Evolutionary conservation across 2,888 invertebrate species (phyloP).

Genomic region (Chromoteleia sp.): DNA sequence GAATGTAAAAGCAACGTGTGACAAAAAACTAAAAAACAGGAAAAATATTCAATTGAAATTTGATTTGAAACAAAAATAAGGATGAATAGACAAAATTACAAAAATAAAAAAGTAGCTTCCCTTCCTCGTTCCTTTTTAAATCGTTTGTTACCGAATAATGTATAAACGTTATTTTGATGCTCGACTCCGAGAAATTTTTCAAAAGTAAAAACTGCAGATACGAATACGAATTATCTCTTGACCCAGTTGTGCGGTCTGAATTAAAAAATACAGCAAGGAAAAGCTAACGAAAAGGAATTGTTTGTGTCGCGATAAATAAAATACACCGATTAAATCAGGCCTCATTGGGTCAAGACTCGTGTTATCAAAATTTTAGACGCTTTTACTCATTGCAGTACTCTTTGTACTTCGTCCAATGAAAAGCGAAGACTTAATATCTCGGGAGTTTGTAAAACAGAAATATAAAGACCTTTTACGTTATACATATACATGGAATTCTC

Average conservation of each 20-base stretch:
- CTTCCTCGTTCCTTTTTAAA: constrained; percentile 5
- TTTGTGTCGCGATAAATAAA: constrained; percentile 31
- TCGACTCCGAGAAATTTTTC: constrained; percentile 15
- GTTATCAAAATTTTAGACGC: constrained; percentile 12
- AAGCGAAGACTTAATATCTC: neutral
- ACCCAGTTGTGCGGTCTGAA: constrained; percentile 21
- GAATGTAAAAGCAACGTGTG: constrained; percentile 65
- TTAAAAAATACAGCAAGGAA: constrained; percentile 2
- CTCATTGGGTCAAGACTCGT: constrained; percentile 29
- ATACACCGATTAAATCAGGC: constrained; percentile 27
- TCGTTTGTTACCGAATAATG: constrained; percentile 10
- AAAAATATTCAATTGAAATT: constrained; percentile 24
- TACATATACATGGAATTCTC: no score
- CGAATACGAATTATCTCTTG: constrained; percentile 45
- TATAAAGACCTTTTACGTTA: no score
- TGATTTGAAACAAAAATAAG: neutral
- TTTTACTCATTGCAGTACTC: neutral
- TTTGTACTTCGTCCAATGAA: neutral
- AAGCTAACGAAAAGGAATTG: constrained; percentile 23
- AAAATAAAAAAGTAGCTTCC: neutral
- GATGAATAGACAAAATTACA: neutral
- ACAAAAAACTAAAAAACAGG: constrained; percentile 13
- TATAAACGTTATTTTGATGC: constrained; percentile 14
- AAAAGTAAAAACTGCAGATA: constrained; percentile 1
- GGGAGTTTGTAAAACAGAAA: neutral